Base-by-base conservation (phyloP, 2,888 invertebrate species). In the Luperina nickerlii region DNA sequence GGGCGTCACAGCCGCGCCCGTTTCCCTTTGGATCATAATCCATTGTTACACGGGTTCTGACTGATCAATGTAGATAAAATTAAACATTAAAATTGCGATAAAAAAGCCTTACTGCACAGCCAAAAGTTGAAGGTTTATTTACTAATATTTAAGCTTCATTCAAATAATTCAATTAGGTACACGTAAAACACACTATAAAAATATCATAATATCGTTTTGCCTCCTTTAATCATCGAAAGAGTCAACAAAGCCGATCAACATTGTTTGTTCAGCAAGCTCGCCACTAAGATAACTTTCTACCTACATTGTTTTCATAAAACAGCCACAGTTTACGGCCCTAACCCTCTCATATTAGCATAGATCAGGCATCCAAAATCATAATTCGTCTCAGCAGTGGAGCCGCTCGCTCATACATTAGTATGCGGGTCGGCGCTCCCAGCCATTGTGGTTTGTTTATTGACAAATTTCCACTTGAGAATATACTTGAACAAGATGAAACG, bases 371-470 rank as follows among this genome's bases (percentile, higher is more conserved):
- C 73, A 54, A 77, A 73, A 60, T 81, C 86, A 69, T 85, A 88
- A 83, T 78, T 87, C 79, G 70, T 77, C 75, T 74, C 75, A 74
- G 54, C 78, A 87, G 72, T 90, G 92, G 88, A 90, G 80, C 88
- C 85, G 76, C 76, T 76, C 88, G n/a, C 84, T 84, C 79, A 83
- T 86, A 88, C 85, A 92, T 93, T 92, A 93, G 93, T 93, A 94
- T 94, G 91, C 93, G 91, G 91, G 90, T 89, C 91, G 89, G 79
- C 76, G 80, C 87, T 84, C 78, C 78, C 82, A 88, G 91, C 91
- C 92, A 93, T 93, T 93, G 93, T 91, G 93, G 92, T 90, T 93
- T 94, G 92, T 93, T 93, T 94, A 93, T 93, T 91, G 92, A 92
- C 92, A 92, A 93, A 94, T 93, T 92, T 92, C 92, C 90, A 91